Conservation (phyloP, 2,888 invertebrate genomes). For the Tinea trinotella region DNA sequence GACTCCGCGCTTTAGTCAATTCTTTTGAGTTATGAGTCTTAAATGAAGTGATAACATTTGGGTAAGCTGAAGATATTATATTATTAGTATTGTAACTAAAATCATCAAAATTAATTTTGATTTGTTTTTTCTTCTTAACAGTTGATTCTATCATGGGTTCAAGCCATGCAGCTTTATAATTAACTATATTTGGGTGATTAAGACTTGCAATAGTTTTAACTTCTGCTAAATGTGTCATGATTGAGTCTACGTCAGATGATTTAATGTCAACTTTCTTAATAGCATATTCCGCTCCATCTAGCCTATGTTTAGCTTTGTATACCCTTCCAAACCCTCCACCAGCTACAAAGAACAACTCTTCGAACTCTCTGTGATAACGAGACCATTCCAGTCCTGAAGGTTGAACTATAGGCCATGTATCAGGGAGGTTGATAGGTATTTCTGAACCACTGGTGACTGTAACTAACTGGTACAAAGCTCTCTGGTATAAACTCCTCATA, state of each 20-base stretch:
- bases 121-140: slow-evolving; percentile 39
- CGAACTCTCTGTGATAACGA: slow-evolving; percentile 78
- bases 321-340: slow-evolving; percentile 85
- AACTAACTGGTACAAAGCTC: slow-evolving; percentile 76
- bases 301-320: slow-evolving; percentile 79
- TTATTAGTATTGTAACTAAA: slow-evolving; percentile 27
- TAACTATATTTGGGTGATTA: slow-evolving; percentile 85
- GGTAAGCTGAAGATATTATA: slow-evolving; percentile 44
- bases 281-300: slow-evolving; percentile 85
- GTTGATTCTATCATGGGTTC: slow-evolving; percentile 75
- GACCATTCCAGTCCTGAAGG: slow-evolving; percentile 74
- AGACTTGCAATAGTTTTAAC: slow-evolving; percentile 85
- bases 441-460: slow-evolving; percentile 71
- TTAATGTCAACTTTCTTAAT: slow-evolving; percentile 82
- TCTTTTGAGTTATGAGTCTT: slow-evolving; percentile 65
- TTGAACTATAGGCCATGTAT: slow-evolving; percentile 63
- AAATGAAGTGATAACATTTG: slow-evolving; percentile 56
- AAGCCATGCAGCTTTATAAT: slow-evolving; percentile 88
- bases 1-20: slow-evolving; percentile 41
- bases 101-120: slow-evolving; percentile 46
- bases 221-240: slow-evolving; percentile 79
- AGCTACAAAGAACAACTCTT: slow-evolving; percentile 78
- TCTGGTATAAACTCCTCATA: slow-evolving; percentile 78
- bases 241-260: slow-evolving; percentile 74
- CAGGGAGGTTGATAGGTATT: slow-evolving; percentile 59